Evolutionary conservation across 2,113 vertebrate species (phyloP), one percentile per base, ranked within the genome.

Genomic region (Mus pahari): DNA sequence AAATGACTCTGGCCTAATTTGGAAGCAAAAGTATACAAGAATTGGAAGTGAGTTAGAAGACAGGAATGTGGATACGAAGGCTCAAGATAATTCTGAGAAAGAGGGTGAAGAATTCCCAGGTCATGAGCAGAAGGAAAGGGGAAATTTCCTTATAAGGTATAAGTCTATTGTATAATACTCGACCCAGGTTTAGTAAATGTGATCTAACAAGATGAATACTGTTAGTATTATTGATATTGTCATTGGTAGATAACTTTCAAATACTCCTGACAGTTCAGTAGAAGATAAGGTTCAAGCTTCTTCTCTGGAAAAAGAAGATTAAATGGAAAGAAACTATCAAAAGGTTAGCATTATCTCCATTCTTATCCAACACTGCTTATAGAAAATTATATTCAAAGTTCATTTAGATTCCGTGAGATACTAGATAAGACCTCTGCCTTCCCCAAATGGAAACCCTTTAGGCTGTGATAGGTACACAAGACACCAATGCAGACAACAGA

Each of bases 201-300:
- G 75, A 71, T 71, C 93, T 71, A 68, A 64, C 70, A 50, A 11
- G 70, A 50, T 55, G 66, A 20, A 50, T 16, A n/a, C n/a, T 64
- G 9, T 17, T 66, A 16, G n/a, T 60, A 33, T 12, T 78, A 31
- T 39, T 84, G 64, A 28, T 75, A 42, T 64, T 84, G 39, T 42
- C 16, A 50, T 87, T 22, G 88, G 55, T 12, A 12, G 22, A 26
- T 48, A 62, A 42, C 81, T 66, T 68, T 82, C 64, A 81, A 89
- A 58, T 84, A 94, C 45, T 81, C 78, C 92, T 62, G 60, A 20
- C 39, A 62, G 64, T 66, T 81, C 39, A n/a, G 78, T 70, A 2
- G 26, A 79, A 81, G n/a, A 71, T 64, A 89, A 81, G 93, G 26
- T 14, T 77, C 87, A 48, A 89, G 89, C 39, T 73, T 83, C 16